These are phyloP conservation scores for Macrotrachela quadricornifera DNA, from an alignment of 1,140 invertebrate species.

Conservation along the genomic window DNA sequence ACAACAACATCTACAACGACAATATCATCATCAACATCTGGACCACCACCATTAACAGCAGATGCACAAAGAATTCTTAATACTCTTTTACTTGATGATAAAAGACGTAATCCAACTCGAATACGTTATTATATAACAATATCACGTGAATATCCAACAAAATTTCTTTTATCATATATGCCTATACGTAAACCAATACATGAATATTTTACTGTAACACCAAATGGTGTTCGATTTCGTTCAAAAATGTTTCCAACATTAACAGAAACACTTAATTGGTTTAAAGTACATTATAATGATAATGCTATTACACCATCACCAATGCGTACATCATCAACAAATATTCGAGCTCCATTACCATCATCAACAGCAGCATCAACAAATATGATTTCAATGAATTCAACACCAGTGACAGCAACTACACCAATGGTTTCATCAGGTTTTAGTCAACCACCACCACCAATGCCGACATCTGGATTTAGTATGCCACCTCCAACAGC, in stretches of 20 bases:
- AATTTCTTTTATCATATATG: conserved; percentile 79
- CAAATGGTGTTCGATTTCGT: conserved; percentile 75
- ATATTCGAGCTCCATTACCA: too few relatives aligned
- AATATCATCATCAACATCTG: not conserved
- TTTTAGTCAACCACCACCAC: too few relatives aligned
- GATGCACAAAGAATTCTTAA: not conserved
- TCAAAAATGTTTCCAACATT: conserved; percentile 64
- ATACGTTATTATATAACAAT: conserved; percentile 32
- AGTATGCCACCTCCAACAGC: not conserved
- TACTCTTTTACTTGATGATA: conserved; percentile 17
- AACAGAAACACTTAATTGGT: conserved; percentile 68
- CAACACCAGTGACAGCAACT: too few relatives aligned
- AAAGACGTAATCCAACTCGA: conserved; percentile 19
- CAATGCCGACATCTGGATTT: not conserved
- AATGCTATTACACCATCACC: conserved; percentile 36
- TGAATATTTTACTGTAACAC: conserved; percentile 62
- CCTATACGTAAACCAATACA: conserved; percentile 58
- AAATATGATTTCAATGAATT: too few relatives aligned
- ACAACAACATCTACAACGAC: not conserved
- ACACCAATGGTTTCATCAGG: too few relatives aligned
- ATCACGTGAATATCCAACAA: conserved; percentile 58
- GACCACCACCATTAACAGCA: too few relatives aligned
- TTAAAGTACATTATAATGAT: conserved; percentile 87
- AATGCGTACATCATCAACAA: not conserved
- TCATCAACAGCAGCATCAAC: too few relatives aligned